These are phyloP conservation scores for Clarias magur DNA, from an alignment of 2,113 vertebrate genomes.

Conservation along the genomic window DNA sequence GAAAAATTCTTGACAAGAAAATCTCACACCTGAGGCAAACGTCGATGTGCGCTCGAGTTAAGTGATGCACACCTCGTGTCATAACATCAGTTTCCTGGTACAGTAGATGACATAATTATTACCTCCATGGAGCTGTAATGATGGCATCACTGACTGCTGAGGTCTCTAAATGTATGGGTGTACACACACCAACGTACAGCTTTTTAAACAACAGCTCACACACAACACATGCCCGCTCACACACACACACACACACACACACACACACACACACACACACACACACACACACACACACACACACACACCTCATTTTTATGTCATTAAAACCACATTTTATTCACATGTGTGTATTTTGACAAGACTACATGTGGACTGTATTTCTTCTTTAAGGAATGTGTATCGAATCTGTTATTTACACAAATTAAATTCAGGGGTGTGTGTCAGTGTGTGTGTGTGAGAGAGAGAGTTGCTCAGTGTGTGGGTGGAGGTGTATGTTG, in stretches of 20 bases:
- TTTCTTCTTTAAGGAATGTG: background rate
- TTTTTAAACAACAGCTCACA: background rate
- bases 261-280: slow-evolving; percentile 2
- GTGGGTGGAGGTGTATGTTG: background rate
- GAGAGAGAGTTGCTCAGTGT: slow-evolving; percentile 21
- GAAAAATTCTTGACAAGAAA: slow-evolving; percentile 22
- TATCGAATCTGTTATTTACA: background rate
- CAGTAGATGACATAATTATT: slow-evolving; percentile 19
- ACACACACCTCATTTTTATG: background rate
- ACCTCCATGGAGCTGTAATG: background rate
- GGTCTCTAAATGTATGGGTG: background rate
- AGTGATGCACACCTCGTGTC: slow-evolving; percentile 36
- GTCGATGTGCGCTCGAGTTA: slow-evolving; percentile 55
- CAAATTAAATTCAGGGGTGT: background rate
- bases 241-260: background rate
- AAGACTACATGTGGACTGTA: background rate
- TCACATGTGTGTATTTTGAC: background rate
- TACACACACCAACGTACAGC: background rate
- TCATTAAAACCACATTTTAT: slow-evolving; percentile 10
- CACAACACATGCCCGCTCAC: background rate
- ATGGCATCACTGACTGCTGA: slow-evolving; percentile 14
- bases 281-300: background rate
- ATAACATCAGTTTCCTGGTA: background rate
- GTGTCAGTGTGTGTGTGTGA: slow-evolving; percentile 11
- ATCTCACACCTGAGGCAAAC: slow-evolving; percentile 47